Conservation (phyloP, 2,113 vertebrate genomes). For the Heterotis niloticus region DNA sequence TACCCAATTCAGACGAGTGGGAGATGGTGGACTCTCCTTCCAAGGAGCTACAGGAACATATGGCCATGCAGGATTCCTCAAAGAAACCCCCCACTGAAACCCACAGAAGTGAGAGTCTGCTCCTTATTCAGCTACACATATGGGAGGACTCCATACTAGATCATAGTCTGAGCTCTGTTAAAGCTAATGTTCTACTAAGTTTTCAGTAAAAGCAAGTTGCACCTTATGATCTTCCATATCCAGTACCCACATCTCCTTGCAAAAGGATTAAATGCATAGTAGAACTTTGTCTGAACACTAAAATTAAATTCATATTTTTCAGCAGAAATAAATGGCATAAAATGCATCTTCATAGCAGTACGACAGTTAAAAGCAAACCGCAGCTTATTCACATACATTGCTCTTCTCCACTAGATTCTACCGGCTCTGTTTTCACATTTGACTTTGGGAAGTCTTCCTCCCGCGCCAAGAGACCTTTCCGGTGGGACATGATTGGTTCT, state of each 20-base stretch:
- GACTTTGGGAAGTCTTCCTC: slow-evolving; percentile 76
- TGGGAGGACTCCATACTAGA: neutral
- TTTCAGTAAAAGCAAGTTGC: no score
- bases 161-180: neutral
- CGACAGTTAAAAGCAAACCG: neutral
- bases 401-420: slow-evolving; percentile 51
- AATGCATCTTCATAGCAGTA: neutral
- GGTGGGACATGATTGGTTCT: slow-evolving; percentile 67
- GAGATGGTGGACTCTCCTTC: slow-evolving; percentile 80
- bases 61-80: slow-evolving; percentile 53
- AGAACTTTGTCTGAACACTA: neutral
- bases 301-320: neutral
- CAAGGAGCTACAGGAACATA: slow-evolving; percentile 76
- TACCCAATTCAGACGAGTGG: slow-evolving; percentile 82
- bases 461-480: slow-evolving; percentile 67
- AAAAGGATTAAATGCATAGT: neutral
- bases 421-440: slow-evolving; percentile 76
- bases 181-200: neutral
- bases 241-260: neutral
- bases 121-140: neutral
- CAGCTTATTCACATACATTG: neutral
- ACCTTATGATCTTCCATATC: neutral
- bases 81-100: slow-evolving; percentile 62
- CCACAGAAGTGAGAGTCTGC: slow-evolving; percentile 67
- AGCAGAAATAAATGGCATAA: neutral